Percentiles rank a stretch among this genome's conserved stretches.
These are phyloP conservation scores for Typhlichthys eigenmanni DNA, from an alignment of 2,797 vertebrate species.

Conservation along the genomic window DNA sequence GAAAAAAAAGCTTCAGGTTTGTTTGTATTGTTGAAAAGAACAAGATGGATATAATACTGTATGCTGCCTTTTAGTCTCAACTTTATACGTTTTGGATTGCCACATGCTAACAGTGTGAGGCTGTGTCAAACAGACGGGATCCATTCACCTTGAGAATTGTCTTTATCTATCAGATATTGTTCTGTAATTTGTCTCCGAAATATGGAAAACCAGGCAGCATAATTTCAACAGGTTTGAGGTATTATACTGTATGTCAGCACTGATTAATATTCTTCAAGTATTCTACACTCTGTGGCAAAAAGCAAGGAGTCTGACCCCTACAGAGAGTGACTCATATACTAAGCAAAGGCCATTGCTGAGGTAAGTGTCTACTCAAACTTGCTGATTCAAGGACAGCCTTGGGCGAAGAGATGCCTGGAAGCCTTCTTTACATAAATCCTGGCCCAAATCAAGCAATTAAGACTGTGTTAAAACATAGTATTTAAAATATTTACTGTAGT, in stretches of 20 bases:
- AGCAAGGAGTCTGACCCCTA: conserved; percentile 26
- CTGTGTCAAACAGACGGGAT: background rate
- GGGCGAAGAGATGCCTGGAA: too few species aligned
- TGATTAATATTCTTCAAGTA: conserved; percentile 52
- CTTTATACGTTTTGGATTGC: too few species aligned
- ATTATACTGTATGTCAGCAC: conserved; percentile 28
- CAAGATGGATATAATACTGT: too few species aligned
- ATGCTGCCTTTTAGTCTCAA: too few species aligned
- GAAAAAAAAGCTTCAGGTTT: too few species aligned
- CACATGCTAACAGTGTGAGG: background rate
- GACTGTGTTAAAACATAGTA: too few species aligned
- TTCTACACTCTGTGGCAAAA: conserved; percentile 12
- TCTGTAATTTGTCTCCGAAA: conserved; percentile 8
- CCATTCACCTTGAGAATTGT: background rate
- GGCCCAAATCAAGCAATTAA: too few species aligned
- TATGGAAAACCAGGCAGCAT: conserved; percentile 18
- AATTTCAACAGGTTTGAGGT: conserved; percentile 29
- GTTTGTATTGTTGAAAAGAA: too few species aligned
- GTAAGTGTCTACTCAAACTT: conserved; percentile 30
- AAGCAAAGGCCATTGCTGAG: conserved; percentile 42
- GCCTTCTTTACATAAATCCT: too few species aligned
- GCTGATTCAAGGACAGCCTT: background rate
- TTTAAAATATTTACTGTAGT: too few species aligned
- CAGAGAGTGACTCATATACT: conserved; percentile 42
- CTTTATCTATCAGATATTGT: conserved; percentile 26